phyloP scores from a whole-genome alignment of 2,797 vertebrate genomes.

The Tarsius wallacei region DNA sequence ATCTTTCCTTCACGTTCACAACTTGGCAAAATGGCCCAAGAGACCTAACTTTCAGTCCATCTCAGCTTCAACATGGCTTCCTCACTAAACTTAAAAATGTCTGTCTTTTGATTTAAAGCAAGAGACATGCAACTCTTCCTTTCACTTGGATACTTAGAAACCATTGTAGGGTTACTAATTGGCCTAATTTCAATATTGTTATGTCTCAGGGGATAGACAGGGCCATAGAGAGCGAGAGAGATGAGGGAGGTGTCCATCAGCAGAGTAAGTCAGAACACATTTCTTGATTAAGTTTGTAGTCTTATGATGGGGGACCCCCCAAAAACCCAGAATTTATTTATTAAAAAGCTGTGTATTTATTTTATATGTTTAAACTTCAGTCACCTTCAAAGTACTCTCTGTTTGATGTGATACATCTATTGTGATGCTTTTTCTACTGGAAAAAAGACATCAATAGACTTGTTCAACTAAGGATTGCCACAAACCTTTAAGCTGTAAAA shows the following conservation, averaged over 20 bases:
- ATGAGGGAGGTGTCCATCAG: not conserved
- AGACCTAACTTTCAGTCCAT: not conserved
- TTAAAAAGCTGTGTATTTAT: too few relatives aligned
- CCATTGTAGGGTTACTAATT: too few relatives aligned
- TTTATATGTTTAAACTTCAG: too few relatives aligned
- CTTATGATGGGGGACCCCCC: not conserved
- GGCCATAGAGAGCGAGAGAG: not conserved
- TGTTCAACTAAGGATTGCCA: not conserved
- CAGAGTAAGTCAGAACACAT: not conserved
- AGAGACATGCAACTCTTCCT: not conserved
- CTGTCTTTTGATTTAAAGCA: not conserved
- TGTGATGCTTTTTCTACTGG: not conserved
- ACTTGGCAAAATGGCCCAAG: not conserved
- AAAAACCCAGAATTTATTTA: too few relatives aligned
- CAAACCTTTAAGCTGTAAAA: not conserved
- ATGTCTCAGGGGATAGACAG: not conserved
- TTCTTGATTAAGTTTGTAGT: not conserved
- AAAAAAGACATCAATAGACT: not conserved
- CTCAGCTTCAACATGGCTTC: not conserved
- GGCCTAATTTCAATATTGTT: not conserved
- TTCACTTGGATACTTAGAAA: not conserved
- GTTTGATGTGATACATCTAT: too few relatives aligned
- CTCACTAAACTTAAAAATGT: not conserved
- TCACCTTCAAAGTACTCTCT: too few relatives aligned
- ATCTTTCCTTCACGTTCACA: not conserved